Percentiles rank a stretch among this genome's conserved stretches.
phyloP scores from a whole-genome alignment of 2,113 vertebrate genomes.

The Phycodurus eques region DNA sequence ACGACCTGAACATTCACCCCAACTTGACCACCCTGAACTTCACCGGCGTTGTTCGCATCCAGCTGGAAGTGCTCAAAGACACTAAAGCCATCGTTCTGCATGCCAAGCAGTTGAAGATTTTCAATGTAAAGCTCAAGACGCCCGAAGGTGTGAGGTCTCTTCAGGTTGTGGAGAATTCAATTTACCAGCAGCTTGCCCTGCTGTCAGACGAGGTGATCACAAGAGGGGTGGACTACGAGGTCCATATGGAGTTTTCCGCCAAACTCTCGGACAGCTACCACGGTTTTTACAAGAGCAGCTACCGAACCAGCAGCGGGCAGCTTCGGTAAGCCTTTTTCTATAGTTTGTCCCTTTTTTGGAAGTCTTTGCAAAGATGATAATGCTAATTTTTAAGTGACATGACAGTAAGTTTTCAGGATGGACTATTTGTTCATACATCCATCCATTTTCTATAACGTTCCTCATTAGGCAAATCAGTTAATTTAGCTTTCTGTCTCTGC shows the following conservation, averaged over 20 bases:
- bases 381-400: neutral
- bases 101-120: constrained; percentile 74
- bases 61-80: constrained; percentile 66
- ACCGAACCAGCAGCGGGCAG: constrained; percentile 79
- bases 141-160: constrained; percentile 37
- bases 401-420: neutral
- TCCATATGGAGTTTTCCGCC: constrained; percentile 75
- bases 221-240: constrained; percentile 67
- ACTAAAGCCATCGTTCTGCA: constrained; percentile 81
- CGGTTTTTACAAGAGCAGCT: constrained; percentile 90
- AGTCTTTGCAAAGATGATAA: neutral
- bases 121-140: constrained; percentile 58
- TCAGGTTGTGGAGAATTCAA: constrained; percentile 73
- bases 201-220: constrained; percentile 62
- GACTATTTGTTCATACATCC: too few species aligned
- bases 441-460: too few species aligned
- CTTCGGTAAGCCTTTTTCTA: constrained; percentile 70
- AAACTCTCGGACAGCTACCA: constrained; percentile 81
- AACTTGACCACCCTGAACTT: constrained; percentile 83
- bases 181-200: constrained; percentile 80
- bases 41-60: constrained; percentile 69
- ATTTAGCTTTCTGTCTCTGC: too few species aligned
- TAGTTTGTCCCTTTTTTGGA: neutral
- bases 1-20: constrained; percentile 82
- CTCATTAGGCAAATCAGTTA: too few species aligned